Evolutionary conservation across 2,797 vertebrate genomes (phyloP).

Genomic region (Orestias chungarensis): DNA sequence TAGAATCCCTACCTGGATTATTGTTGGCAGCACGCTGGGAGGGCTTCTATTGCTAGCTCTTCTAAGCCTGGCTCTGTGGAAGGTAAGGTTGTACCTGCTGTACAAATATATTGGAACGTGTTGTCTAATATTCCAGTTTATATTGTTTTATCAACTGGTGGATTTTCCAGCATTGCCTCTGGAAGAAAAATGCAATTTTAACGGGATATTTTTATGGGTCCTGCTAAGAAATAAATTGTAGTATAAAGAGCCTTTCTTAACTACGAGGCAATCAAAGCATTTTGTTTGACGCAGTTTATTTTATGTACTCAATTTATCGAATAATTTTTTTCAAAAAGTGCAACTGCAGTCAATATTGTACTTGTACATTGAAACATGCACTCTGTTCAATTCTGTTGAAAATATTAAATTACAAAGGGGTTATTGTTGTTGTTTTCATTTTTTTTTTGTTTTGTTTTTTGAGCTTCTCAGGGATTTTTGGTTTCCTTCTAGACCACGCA

Average conservation of each 20-base stretch:
- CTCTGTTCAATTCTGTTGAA: not conserved
- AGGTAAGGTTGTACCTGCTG: slow-evolving; percentile 78
- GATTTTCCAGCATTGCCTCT: not conserved
- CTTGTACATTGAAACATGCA: not conserved
- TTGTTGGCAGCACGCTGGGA: slow-evolving; percentile 92
- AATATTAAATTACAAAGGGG: not conserved
- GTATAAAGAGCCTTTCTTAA: too few relatives aligned
- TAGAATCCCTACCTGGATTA: slow-evolving; percentile 92
- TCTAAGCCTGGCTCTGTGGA: slow-evolving; percentile 92
- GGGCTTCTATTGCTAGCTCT: slow-evolving; percentile 93
- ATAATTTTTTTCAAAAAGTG: not conserved
- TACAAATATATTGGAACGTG: not conserved
- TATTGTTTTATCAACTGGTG: not conserved
- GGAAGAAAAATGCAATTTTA: not conserved
- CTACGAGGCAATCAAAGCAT: too few relatives aligned
- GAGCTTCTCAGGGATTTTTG: not conserved
- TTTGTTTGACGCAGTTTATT: too few relatives aligned
- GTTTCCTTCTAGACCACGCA: too few relatives aligned
- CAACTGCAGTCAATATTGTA: not conserved
- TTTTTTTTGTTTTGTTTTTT: not conserved
- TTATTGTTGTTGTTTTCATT: too few relatives aligned
- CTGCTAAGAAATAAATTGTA: not conserved
- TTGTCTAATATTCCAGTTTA: not conserved
- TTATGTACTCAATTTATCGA: too few relatives aligned
- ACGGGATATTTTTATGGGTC: not conserved